Conservation (phyloP, 1,140 invertebrate genomes). For the Cecropterus lyciades region DNA sequence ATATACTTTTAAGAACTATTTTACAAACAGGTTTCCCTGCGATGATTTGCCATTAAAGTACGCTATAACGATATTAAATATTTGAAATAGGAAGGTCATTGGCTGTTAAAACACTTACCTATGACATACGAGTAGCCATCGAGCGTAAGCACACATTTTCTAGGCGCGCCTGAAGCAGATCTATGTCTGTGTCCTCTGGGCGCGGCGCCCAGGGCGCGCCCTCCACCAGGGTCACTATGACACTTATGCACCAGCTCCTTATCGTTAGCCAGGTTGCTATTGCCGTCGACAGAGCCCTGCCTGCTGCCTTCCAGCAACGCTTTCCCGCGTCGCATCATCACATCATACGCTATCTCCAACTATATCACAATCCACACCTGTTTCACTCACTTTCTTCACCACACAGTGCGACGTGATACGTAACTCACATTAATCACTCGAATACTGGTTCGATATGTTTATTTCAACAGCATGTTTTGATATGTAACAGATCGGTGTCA, state of each 20-base stretch:
- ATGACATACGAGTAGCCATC: constrained; percentile 93
- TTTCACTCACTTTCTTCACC: constrained; percentile 39
- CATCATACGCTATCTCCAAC: constrained; percentile 72
- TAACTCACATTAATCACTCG: constrained; percentile 40
- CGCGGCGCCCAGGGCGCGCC: constrained; percentile 64
- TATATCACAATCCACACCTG: constrained; percentile 8
- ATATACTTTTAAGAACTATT: too few species aligned
- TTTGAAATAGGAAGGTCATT: background rate
- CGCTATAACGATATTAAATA: too few species aligned
- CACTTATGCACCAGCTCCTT: constrained; percentile 88
- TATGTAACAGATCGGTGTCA: constrained; percentile 57
- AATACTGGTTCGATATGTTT: constrained; percentile 53
- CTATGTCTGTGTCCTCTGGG: constrained; percentile 69
- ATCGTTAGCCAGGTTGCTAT: constrained; percentile 74
- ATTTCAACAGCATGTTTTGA: constrained; percentile 60
- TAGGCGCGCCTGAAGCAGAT: constrained; percentile 82
- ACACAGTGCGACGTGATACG: constrained; percentile 2
- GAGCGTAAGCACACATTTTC: constrained; percentile 91
- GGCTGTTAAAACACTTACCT: constrained; percentile 85
- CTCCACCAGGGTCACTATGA: constrained; percentile 85
- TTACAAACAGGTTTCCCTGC: too few species aligned
- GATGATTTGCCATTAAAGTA: too few species aligned
- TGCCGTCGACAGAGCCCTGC: constrained; percentile 81
- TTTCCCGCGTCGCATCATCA: constrained; percentile 77
- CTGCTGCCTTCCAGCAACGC: constrained; percentile 75